These are phyloP conservation scores for Ditula angustiorana DNA, from an alignment of 2,888 invertebrate species.

Conservation along the genomic window DNA sequence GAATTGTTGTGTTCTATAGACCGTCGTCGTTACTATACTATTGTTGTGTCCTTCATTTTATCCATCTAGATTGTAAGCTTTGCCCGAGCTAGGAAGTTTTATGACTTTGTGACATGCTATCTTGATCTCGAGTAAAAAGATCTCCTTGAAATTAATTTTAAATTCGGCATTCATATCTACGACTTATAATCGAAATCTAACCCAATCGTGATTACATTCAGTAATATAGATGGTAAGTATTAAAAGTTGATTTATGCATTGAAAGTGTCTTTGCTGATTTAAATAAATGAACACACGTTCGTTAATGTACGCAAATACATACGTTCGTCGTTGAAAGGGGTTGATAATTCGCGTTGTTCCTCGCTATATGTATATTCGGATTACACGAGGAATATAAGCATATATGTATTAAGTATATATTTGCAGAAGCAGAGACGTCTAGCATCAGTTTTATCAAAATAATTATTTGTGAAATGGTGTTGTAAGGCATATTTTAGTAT, in stretches of 20 bases:
- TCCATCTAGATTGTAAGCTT: background rate
- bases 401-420: background rate
- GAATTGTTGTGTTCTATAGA: slow-evolving; percentile 20
- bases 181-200: slow-evolving; percentile 18
- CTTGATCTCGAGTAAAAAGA: slow-evolving; percentile 4
- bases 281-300: slow-evolving; percentile 14
- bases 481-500: background rate
- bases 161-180: slow-evolving; percentile 5
- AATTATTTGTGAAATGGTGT: too few relatives aligned
- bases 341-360: background rate
- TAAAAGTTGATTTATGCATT: slow-evolving; percentile 34
- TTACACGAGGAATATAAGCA: too few relatives aligned
- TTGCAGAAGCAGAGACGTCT: background rate
- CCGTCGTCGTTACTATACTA: slow-evolving; percentile 15
- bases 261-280: slow-evolving; percentile 30
- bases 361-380: background rate
- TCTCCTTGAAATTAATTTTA: slow-evolving; percentile 10
- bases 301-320: too few relatives aligned
- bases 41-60: slow-evolving; percentile 1
- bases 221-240: slow-evolving; percentile 30
- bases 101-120: background rate
- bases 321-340: too few relatives aligned
- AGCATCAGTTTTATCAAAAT: background rate
- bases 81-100: background rate
- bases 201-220: slow-evolving; percentile 19